A percentile compares a stretch with the other conserved stretches of the same genome.
Evolutionary conservation across 2,888 invertebrate species (phyloP).

Genomic region (Prosapia bicincta): DNA sequence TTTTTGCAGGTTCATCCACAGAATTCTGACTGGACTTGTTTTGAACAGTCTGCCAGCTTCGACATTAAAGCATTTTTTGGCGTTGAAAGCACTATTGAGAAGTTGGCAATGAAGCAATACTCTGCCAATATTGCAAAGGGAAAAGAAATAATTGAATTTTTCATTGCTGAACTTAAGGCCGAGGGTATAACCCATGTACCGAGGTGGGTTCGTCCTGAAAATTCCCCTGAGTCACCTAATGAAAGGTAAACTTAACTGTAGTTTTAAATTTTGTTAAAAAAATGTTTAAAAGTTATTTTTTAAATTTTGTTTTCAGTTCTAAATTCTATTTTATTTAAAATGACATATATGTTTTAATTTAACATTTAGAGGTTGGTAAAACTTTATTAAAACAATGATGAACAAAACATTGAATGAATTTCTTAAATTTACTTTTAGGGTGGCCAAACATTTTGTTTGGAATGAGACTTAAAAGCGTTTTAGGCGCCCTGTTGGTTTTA

Average conservation of each 20-base stretch:
- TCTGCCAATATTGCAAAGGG: slow-evolving; percentile 81
- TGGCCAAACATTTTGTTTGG: too few relatives aligned
- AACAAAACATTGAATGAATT: too few relatives aligned
- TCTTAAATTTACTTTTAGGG: too few relatives aligned
- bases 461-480: too few relatives aligned
- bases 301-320: too few relatives aligned
- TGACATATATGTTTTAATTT: not conserved
- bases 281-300: too few relatives aligned
- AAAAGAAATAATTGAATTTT: slow-evolving; percentile 90
- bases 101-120: slow-evolving; percentile 94
- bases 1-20: slow-evolving; percentile 95
- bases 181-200: slow-evolving; percentile 68
- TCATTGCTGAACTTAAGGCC: slow-evolving; percentile 70
- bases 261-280: not conserved
- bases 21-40: slow-evolving; percentile 92
- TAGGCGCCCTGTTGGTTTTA: too few relatives aligned
- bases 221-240: slow-evolving; percentile 17
- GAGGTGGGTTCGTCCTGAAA: slow-evolving; percentile 54
- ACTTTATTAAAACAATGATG: not conserved
- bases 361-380: not conserved
- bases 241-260: slow-evolving; percentile 8
- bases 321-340: too few relatives aligned
- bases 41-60: slow-evolving; percentile 87
- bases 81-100: slow-evolving; percentile 90
- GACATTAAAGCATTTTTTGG: slow-evolving; percentile 96